These are phyloP conservation scores for Perognathus longimembris DNA, from an alignment of 2,113 vertebrate genomes.

Conservation along the genomic window DNA sequence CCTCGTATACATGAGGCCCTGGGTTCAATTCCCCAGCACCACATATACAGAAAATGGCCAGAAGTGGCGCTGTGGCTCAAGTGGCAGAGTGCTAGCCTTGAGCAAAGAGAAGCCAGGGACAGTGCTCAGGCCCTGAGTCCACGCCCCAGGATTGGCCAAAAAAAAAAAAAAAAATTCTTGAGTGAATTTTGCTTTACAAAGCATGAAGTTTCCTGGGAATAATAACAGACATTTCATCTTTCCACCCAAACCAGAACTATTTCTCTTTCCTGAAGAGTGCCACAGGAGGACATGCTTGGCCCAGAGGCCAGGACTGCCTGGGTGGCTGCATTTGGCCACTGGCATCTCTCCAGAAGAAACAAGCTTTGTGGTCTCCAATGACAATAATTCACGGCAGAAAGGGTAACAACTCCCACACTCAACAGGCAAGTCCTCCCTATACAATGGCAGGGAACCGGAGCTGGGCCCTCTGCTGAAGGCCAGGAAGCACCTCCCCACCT, in stretches of 20 bases:
- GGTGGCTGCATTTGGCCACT: too few species aligned
- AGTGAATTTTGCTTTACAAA: not conserved
- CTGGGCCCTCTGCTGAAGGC: not conserved
- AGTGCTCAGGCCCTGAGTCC: too few species aligned
- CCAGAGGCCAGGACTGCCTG: not conserved
- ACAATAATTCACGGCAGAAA: not conserved
- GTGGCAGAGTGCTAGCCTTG: too few species aligned
- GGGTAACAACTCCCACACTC: too few species aligned
- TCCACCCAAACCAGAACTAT: not conserved
- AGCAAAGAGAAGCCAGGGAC: too few species aligned
- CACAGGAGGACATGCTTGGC: not conserved
- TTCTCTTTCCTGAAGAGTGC: fast-evolving
- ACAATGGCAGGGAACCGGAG: too few species aligned
- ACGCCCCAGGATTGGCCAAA: too few species aligned
- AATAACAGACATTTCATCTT: not conserved
- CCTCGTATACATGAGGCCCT: too few species aligned
- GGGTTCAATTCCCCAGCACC: too few species aligned
- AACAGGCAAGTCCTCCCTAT: not conserved
- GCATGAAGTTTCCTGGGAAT: not conserved
- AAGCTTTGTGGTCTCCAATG: fast-evolving
- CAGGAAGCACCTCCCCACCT: not conserved
- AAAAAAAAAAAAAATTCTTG: not conserved
- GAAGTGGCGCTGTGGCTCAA: too few species aligned
- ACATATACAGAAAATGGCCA: too few species aligned
- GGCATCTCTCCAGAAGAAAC: not conserved